Conservation (phyloP, 2,797 vertebrate species). For the Buphagus erythrorhynchus region DNA sequence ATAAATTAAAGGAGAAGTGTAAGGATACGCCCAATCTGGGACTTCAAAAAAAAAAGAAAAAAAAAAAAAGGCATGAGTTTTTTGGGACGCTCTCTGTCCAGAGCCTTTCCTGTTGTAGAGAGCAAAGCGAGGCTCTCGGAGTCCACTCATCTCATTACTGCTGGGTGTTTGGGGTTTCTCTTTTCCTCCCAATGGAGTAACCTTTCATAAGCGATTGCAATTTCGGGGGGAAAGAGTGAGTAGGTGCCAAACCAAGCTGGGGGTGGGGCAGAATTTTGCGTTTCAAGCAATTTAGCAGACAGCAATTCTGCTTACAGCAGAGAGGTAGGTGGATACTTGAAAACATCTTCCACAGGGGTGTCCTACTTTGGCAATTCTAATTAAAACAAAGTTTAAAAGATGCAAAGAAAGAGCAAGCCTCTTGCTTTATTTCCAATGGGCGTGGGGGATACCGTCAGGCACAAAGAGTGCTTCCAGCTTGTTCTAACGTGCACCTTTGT, state of each 20-base stretch:
- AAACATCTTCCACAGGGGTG: constrained; percentile 7
- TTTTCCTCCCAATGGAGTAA: background rate
- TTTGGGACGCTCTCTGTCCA: background rate
- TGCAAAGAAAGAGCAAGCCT: background rate
- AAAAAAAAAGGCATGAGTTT: background rate
- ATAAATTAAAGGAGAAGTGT: constrained; percentile 54
- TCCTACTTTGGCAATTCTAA: constrained; percentile 56
- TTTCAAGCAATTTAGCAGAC: constrained; percentile 31
- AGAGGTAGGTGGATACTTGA: constrained; percentile 37
- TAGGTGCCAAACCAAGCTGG: constrained; percentile 3
- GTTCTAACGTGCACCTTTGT: constrained; percentile 48
- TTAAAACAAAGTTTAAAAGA: constrained; percentile 55
- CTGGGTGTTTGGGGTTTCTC: background rate
- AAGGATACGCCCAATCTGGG: constrained; percentile 27
- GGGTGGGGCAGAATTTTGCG: constrained; percentile 8
- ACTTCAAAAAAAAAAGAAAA: background rate
- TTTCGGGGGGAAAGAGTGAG: background rate
- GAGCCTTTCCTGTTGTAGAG: background rate
- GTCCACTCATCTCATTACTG: constrained; percentile 6
- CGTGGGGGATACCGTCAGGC: constrained; percentile 25
- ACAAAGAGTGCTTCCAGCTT: constrained; percentile 27
- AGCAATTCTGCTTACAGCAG: constrained; percentile 33
- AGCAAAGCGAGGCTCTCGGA: background rate
- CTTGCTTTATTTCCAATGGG: constrained; percentile 47
- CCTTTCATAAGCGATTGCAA: background rate